Evolutionary conservation across 2,797 vertebrate genomes (phyloP).

Genomic region (Menidia menidia): DNA sequence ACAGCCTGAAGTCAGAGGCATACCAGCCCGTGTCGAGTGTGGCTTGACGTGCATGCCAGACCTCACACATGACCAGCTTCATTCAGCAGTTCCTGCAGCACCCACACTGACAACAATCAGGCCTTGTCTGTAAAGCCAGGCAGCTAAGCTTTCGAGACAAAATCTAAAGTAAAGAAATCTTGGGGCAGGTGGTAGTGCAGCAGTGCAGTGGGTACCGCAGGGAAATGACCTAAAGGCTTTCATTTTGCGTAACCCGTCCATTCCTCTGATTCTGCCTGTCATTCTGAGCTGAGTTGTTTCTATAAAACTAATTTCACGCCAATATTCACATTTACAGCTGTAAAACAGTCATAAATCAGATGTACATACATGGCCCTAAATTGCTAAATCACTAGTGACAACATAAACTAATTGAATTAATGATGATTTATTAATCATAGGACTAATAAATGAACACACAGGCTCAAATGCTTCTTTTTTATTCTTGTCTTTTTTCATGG

Average conservation of each 20-base stretch:
- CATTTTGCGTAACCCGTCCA: too few species aligned
- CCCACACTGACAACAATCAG: slow-evolving; percentile 45
- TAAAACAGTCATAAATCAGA: too few species aligned
- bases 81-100: slow-evolving; percentile 41
- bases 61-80: slow-evolving; percentile 48
- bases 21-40: slow-evolving; percentile 36
- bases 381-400: too few species aligned
- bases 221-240: not conserved
- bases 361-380: too few species aligned
- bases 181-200: slow-evolving; percentile 1
- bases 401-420: too few species aligned
- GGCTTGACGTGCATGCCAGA: slow-evolving; percentile 37
- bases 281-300: too few species aligned
- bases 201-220: not conserved
- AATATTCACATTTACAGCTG: too few species aligned
- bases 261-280: too few species aligned
- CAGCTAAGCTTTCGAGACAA: slow-evolving; percentile 42
- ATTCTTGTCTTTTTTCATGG: not conserved
- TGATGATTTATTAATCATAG: too few species aligned
- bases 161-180: slow-evolving; percentile 11
- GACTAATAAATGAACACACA: not conserved
- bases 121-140: slow-evolving; percentile 38
- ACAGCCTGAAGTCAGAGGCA: slow-evolving; percentile 31
- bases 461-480: not conserved
- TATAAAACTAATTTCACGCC: too few species aligned